A percentile compares a stretch with the other conserved stretches of the same genome.
phyloP scores from a whole-genome alignment of 2,797 vertebrate genomes.

The Novumbra hubbsi region DNA sequence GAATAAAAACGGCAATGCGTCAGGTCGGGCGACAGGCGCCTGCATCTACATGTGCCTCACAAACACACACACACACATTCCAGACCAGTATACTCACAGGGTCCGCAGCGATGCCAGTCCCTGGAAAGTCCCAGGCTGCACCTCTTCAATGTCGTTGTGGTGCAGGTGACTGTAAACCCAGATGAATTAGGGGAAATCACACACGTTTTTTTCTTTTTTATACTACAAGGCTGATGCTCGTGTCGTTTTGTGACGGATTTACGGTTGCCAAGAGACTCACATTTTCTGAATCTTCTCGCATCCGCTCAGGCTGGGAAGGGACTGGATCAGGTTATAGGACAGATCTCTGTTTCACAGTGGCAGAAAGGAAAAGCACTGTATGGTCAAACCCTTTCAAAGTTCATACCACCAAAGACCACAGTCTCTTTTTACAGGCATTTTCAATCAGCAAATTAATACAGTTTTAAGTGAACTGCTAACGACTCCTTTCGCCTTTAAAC shows the following conservation, averaged over 20 bases:
- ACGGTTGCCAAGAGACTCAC: constrained; percentile 67
- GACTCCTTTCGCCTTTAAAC: too few relatives aligned
- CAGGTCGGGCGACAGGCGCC: neutral
- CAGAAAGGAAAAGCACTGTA: neutral
- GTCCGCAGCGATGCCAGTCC: constrained; percentile 82
- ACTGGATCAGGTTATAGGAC: constrained; percentile 86
- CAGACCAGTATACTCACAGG: constrained; percentile 78
- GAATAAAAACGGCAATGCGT: neutral
- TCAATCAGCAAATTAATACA: too few relatives aligned
- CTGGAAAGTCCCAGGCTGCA: constrained; percentile 82
- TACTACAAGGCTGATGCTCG: neutral
- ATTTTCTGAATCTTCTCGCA: constrained; percentile 90
- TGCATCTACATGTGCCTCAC: neutral
- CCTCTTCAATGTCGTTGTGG: constrained; percentile 86
- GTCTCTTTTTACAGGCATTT: too few relatives aligned
- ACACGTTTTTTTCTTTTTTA: neutral
- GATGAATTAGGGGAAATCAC: neutral
- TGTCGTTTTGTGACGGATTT: neutral
- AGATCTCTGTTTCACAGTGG: constrained; percentile 78
- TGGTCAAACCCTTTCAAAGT: neutral
- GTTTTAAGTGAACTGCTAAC: too few relatives aligned
- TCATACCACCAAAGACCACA: neutral
- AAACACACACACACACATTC: neutral
- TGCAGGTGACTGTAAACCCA: constrained; percentile 81
- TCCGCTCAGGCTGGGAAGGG: constrained; percentile 83